phyloP scores from a whole-genome alignment of 2,113 vertebrate genomes.

The Sylvietta virens region DNA sequence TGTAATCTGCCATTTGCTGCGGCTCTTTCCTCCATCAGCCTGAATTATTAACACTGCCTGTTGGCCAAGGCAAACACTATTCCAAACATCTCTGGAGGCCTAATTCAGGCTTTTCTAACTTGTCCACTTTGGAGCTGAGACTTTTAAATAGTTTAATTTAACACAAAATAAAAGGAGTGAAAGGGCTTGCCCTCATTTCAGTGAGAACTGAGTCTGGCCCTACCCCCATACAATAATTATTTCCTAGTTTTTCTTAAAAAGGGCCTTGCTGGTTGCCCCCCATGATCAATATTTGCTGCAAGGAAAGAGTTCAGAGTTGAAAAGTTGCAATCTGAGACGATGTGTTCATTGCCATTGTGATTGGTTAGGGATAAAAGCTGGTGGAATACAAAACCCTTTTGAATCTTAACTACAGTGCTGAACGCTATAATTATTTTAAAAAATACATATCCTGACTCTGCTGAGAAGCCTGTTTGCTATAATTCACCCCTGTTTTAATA shows the following conservation, averaged over 20 bases:
- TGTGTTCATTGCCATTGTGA: slow-evolving; percentile 31
- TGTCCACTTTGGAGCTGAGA: background rate
- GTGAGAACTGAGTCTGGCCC: background rate
- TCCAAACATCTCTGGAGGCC: background rate
- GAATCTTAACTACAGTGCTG: slow-evolving; percentile 44
- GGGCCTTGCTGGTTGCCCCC: background rate
- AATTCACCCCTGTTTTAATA: slow-evolving; percentile 55
- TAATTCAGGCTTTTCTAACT: background rate
- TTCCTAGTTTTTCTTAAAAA: background rate
- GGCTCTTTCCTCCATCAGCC: background rate
- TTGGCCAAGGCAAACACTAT: slow-evolving; percentile 19
- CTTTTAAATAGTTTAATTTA: background rate
- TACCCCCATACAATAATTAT: background rate
- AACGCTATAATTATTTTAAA: slow-evolving; percentile 57
- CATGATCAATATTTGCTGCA: background rate
- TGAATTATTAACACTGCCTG: background rate
- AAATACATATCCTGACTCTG: slow-evolving; percentile 48
- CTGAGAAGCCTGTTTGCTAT: slow-evolving; percentile 40
- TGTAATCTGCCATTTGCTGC: background rate
- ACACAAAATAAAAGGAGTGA: background rate
- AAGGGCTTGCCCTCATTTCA: background rate
- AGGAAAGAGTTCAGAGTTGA: background rate
- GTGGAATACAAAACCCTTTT: slow-evolving; percentile 50
- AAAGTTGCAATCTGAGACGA: slow-evolving; percentile 32
- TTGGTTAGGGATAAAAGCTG: slow-evolving; percentile 42